Percentiles rank a stretch among this genome's conserved stretches.
Conservation (phyloP, 1,140 invertebrate genomes). For the Lepidostoma basale region DNA sequence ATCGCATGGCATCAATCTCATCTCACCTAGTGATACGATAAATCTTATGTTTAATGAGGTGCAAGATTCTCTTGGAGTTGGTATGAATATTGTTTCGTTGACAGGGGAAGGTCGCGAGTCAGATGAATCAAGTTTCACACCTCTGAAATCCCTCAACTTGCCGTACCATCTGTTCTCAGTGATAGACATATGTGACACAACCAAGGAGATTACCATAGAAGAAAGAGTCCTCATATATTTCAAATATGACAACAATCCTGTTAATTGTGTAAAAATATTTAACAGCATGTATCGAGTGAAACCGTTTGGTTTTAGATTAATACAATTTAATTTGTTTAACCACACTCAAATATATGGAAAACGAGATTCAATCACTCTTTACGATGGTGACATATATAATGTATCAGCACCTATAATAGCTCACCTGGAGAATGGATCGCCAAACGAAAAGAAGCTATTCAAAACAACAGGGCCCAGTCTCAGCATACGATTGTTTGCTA, state of each 20-base stretch:
- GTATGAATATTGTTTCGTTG: conserved; percentile 85
- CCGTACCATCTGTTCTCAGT: conserved; percentile 96
- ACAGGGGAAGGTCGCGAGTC: conserved; percentile 92
- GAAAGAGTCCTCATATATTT: conserved; percentile 94
- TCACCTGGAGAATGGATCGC: conserved; percentile 72
- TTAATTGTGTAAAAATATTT: conserved; percentile 98
- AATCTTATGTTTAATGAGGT: conserved; percentile 75
- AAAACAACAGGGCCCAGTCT: conserved; percentile 78
- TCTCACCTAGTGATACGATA: conserved; percentile 84
- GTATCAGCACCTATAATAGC: conserved; percentile 74
- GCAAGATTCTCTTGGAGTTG: conserved; percentile 85
- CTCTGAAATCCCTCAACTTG: conserved; percentile 81
- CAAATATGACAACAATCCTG: conserved; percentile 94
- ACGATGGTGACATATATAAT: conserved; percentile 93
- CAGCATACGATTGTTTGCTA: conserved; percentile 91
- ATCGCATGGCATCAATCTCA: conserved; percentile 89
- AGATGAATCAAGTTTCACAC: conserved; percentile 84
- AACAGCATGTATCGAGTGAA: conserved; percentile 82
- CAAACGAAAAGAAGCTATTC: conserved; percentile 77
- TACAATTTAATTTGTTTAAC: conserved; percentile 95
- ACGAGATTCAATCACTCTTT: conserved; percentile 85
- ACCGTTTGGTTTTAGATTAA: conserved; percentile 85
- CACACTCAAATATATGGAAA: conserved; percentile 80
- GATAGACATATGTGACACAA: conserved; percentile 94
- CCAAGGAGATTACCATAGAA: conserved; percentile 88